phyloP scores from a whole-genome alignment of 1,140 invertebrate species.

The Uloborus diversus region DNA sequence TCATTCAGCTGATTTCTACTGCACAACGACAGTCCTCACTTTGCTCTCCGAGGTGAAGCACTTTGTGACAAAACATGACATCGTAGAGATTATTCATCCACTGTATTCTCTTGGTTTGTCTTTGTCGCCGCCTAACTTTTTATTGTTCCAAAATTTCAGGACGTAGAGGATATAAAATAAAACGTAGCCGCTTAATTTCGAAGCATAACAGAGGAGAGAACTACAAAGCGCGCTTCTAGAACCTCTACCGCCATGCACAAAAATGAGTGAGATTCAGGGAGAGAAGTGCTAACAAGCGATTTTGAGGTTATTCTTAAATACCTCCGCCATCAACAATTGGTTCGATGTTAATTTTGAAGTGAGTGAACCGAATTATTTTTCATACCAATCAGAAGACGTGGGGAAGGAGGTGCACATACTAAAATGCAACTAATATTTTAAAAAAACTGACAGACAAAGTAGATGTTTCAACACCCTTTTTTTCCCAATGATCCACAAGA shows the following conservation, averaged over 20 bases:
- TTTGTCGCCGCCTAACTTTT: background rate
- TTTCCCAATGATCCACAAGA: too few relatives aligned
- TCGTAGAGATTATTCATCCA: background rate
- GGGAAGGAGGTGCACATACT: too few relatives aligned
- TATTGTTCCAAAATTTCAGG: background rate
- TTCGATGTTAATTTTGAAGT: too few relatives aligned
- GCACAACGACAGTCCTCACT: background rate
- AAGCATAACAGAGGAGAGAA: background rate
- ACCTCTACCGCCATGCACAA: background rate
- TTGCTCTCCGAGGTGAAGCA: too few relatives aligned
- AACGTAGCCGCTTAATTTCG: background rate
- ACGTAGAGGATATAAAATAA: background rate
- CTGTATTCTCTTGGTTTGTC: background rate
- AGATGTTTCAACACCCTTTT: too few relatives aligned
- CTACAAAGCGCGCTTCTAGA: background rate
- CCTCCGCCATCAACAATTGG: too few relatives aligned
- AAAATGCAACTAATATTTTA: too few relatives aligned
- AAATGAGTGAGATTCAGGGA: background rate
- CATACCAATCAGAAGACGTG: too few relatives aligned
- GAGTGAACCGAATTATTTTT: too few relatives aligned
- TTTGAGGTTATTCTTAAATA: too few relatives aligned
- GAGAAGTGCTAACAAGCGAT: too few relatives aligned
- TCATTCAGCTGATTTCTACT: background rate
- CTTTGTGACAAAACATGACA: background rate
- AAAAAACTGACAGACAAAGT: too few relatives aligned